Percentiles rank a stretch among this genome's conserved stretches.
Conservation (phyloP, 2,888 invertebrate species). For the Pachycephus smyrnensis region DNA sequence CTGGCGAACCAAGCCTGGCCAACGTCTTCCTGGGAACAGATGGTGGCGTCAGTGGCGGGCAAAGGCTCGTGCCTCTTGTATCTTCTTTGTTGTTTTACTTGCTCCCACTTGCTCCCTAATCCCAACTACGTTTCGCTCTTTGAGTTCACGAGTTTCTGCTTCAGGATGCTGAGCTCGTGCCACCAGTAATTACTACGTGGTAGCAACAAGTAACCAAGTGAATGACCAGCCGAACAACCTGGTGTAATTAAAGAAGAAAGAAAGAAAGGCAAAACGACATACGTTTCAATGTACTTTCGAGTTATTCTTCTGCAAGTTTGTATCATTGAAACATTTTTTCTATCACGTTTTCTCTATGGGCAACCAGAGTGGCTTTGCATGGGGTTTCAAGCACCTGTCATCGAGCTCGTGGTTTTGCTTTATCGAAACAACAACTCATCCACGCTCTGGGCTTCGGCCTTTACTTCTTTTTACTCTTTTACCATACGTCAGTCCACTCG, state of each 20-base stretch:
- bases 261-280: neutral
- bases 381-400: neutral
- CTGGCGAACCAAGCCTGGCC: neutral
- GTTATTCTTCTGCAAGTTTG: neutral
- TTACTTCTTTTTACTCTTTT: neutral
- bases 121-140: neutral
- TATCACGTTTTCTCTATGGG: too few species aligned
- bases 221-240: neutral
- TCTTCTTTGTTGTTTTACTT: neutral
- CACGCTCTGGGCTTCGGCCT: neutral
- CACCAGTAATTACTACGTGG: too few species aligned
- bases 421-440: neutral
- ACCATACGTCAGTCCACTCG: neutral
- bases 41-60: neutral
- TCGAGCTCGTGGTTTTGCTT: neutral
- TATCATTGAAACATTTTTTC: too few species aligned
- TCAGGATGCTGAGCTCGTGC: neutral
- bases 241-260: neutral
- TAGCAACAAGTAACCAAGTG: neutral
- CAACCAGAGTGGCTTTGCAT: neutral
- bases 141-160: neutral
- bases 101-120: neutral
- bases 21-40: neutral
- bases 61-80: neutral
- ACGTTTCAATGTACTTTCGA: neutral